phyloP scores from a whole-genome alignment of 2,113 vertebrate genomes.

The Cynopterus brachyotis region DNA sequence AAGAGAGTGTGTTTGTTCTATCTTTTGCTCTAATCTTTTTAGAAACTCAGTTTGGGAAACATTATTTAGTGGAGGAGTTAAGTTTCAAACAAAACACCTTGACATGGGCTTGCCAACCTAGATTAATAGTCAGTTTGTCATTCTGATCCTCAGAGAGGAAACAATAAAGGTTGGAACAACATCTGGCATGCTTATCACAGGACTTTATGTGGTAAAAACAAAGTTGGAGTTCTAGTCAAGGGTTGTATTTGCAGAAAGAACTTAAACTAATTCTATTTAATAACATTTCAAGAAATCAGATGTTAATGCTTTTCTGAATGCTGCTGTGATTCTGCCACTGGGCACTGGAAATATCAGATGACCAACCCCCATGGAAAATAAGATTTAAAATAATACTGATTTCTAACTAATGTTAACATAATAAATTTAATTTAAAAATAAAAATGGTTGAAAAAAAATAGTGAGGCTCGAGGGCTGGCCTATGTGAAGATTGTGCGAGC shows the following conservation, averaged over 20 bases:
- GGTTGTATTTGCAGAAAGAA: not conserved
- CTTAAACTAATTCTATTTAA: not conserved
- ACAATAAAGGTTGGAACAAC: not conserved
- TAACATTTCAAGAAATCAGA: not conserved
- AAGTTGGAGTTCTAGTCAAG: not conserved
- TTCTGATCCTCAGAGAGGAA: not conserved
- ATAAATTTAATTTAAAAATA: not conserved
- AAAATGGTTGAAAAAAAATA: not conserved
- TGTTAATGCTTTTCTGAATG: not conserved
- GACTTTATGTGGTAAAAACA: not conserved
- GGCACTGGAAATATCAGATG: not conserved
- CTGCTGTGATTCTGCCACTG: not conserved
- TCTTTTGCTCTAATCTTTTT: not conserved
- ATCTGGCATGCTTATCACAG: not conserved
- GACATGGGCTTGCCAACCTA: not conserved
- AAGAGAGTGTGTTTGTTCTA: not conserved
- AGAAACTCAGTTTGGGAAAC: not conserved
- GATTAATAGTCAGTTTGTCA: not conserved
- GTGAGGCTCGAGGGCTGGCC: not conserved
- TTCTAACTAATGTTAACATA: too few species aligned
- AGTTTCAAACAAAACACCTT: conserved; percentile 1
- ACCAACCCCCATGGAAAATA: not conserved
- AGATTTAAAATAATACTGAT: not conserved
- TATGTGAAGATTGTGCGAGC: not conserved
- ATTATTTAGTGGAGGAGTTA: not conserved